These are phyloP conservation scores for Macrotis lagotis DNA, from an alignment of 2,113 vertebrate species.

Conservation along the genomic window DNA sequence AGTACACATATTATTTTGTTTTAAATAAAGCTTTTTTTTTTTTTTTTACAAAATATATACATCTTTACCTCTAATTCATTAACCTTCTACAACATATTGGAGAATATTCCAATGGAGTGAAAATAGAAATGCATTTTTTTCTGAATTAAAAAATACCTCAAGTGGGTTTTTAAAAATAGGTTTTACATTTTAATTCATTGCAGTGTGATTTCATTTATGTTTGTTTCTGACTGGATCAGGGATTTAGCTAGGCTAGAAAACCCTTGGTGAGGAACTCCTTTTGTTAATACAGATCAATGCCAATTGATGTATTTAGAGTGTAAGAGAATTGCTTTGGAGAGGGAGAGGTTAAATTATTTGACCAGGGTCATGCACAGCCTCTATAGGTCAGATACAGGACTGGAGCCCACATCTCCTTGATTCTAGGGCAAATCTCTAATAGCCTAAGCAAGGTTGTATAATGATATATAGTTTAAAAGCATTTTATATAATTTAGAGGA, in stretches of 20 bases:
- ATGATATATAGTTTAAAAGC: background rate
- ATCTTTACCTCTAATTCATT: conserved; percentile 29
- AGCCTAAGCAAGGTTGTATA: background rate
- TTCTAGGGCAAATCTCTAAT: background rate
- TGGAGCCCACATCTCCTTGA: background rate
- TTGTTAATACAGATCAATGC: background rate
- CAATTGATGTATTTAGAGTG: background rate
- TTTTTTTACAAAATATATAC: conserved; percentile 25
- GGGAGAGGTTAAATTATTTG: background rate
- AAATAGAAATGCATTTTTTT: conserved; percentile 42
- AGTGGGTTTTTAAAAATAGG: background rate
- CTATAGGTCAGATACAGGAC: background rate
- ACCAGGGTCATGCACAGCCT: background rate
- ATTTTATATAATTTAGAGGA: background rate
- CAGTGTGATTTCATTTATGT: background rate
- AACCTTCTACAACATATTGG: background rate
- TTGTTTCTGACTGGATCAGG: background rate
- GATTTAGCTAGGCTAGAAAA: background rate
- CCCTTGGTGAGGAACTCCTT: background rate
- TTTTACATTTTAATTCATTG: background rate
- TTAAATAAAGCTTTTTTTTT: conserved; percentile 2
- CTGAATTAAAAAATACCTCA: background rate
- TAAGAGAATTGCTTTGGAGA: background rate
- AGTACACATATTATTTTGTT: background rate
- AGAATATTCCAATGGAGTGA: background rate